phyloP scores from a whole-genome alignment of 2,888 invertebrate genomes.

The Macrophya annulata region DNA sequence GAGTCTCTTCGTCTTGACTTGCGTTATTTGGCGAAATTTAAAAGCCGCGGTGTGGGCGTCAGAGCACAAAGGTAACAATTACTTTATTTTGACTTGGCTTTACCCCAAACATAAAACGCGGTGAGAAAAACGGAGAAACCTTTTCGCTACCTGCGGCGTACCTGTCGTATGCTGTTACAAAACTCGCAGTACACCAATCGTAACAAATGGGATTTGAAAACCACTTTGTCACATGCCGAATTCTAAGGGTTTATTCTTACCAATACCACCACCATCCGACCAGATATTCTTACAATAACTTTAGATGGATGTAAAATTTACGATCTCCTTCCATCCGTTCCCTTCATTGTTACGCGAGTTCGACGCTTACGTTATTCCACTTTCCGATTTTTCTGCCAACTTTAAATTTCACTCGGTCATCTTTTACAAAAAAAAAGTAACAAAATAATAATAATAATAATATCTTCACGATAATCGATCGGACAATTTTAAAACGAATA shows the following conservation, averaged over 20 bases:
- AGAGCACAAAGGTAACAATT: slow-evolving; percentile 71
- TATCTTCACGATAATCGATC: background rate
- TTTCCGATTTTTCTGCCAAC: slow-evolving; percentile 23
- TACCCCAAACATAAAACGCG: slow-evolving; percentile 42
- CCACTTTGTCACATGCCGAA: slow-evolving; percentile 71
- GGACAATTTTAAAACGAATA: background rate
- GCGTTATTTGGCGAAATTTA: background rate
- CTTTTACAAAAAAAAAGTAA: background rate
- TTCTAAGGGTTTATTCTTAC: slow-evolving; percentile 69
- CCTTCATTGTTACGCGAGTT: background rate
- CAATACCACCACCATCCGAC: slow-evolving; percentile 40
- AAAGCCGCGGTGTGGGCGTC: slow-evolving; percentile 57
- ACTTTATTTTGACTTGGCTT: slow-evolving; percentile 75
- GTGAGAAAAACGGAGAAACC: slow-evolving; percentile 22
- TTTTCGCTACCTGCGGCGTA: slow-evolving; percentile 64
- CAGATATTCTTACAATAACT: slow-evolving; percentile 53
- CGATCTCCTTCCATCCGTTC: slow-evolving; percentile 60
- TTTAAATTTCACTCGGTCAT: slow-evolving; percentile 37
- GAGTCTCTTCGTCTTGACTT: slow-evolving; percentile 31
- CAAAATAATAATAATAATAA: no score
- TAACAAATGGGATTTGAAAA: slow-evolving; percentile 71
- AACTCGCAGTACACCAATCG: slow-evolving; percentile 65
- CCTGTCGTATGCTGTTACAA: slow-evolving; percentile 61
- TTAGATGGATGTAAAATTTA: slow-evolving; percentile 69
- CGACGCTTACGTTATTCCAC: slow-evolving; percentile 22